phyloP scores from a whole-genome alignment of 2,888 invertebrate genomes.

The Micoletzkya japonica region DNA sequence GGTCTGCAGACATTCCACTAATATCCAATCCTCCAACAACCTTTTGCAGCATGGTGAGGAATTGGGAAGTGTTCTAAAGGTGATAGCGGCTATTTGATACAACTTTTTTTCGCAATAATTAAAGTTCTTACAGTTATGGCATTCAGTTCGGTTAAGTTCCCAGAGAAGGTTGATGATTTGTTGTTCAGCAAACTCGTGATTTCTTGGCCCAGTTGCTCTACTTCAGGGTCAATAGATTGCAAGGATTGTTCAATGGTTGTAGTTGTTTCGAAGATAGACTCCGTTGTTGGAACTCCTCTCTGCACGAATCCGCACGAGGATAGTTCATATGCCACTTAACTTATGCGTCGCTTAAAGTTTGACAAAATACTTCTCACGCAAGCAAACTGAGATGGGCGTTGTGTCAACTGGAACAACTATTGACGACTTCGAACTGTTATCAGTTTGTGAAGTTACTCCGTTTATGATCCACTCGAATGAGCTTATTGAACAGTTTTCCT shows the following conservation, averaged over 20 bases:
- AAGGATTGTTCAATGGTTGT: not conserved
- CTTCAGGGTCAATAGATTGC: not conserved
- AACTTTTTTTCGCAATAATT: too few relatives aligned
- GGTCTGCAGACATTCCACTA: not conserved
- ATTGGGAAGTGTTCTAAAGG: not conserved
- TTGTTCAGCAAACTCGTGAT: not conserved
- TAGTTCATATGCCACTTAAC: too few relatives aligned
- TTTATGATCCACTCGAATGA: conserved; percentile 20
- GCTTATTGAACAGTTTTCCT: not conserved
- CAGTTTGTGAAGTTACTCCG: too few relatives aligned
- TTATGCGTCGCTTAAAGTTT: too few relatives aligned
- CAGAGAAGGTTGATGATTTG: too few relatives aligned
- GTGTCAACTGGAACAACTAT: too few relatives aligned
- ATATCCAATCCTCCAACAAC: conserved; percentile 22
- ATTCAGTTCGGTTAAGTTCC: too few relatives aligned
- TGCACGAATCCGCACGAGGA: too few relatives aligned
- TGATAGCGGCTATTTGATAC: too few relatives aligned
- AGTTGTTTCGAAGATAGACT: not conserved
- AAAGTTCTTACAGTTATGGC: too few relatives aligned
- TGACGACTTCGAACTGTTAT: too few relatives aligned
- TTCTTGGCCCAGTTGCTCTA: not conserved
- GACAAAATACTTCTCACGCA: conserved; percentile 6
- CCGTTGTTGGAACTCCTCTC: not conserved
- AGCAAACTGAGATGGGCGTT: conserved; percentile 3
- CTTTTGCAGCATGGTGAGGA: conserved; percentile 3